Evolutionary conservation across 2,113 vertebrate species (phyloP).

Genomic region (Scomber scombrus): DNA sequence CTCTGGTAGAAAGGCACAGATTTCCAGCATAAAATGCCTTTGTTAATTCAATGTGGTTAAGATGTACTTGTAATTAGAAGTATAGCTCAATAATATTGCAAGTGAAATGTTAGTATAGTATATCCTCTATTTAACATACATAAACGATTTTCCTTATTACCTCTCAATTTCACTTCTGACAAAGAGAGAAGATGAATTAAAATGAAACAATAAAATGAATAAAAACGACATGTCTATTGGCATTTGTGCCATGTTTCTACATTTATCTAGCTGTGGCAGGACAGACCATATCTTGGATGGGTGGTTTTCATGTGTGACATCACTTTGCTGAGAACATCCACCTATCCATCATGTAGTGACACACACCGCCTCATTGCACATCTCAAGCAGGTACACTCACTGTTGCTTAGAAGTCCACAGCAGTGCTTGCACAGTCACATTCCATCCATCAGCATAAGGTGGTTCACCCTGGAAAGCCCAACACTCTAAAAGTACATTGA

Average conservation of each 20-base stretch:
- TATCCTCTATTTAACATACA: not conserved
- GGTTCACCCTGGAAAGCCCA: constrained; percentile 55
- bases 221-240: constrained; percentile 34
- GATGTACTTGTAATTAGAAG: not conserved
- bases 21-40: not conserved
- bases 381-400: constrained; percentile 73
- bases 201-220: constrained; percentile 24
- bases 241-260: constrained; percentile 45
- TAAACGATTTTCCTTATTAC: constrained; percentile 1
- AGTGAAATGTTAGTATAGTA: not conserved
- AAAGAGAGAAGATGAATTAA: constrained; percentile 3
- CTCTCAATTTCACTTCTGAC: not conserved
- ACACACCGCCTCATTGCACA: constrained; percentile 79
- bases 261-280: constrained; percentile 66
- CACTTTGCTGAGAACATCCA: constrained; percentile 75
- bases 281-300: constrained; percentile 72
- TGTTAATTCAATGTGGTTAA: not conserved
- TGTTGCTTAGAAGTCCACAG: constrained; percentile 77
- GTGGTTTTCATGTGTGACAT: constrained; percentile 78
- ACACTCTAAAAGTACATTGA: constrained; percentile 58
- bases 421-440: constrained; percentile 69
- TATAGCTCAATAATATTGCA: not conserved
- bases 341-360: constrained; percentile 80
- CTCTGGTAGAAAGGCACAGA: not conserved
- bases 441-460: constrained; percentile 78